A percentile compares a stretch with the other conserved stretches of the same genome.
Evolutionary conservation across 2,888 invertebrate species (phyloP).

Genomic region (Drosophila meridiana): DNA sequence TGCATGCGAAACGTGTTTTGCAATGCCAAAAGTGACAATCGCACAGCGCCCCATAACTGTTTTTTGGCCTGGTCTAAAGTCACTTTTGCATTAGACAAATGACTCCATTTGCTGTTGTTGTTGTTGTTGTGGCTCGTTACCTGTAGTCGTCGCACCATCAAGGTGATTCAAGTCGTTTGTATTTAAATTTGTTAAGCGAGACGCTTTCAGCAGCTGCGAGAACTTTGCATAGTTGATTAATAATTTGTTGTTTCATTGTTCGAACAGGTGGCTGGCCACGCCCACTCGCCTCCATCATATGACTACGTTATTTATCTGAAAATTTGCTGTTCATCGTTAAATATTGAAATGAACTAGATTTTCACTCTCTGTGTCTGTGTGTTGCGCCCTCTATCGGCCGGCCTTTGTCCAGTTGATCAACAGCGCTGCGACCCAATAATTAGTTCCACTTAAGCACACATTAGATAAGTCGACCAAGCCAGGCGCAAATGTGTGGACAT

Average conservation of each 20-base stretch:
- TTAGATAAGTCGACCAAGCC: conserved; percentile 54
- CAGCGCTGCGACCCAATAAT: conserved; percentile 60
- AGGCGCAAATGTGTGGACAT: conserved; percentile 35
- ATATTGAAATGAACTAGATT: conserved; percentile 70
- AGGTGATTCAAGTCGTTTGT: conserved; percentile 49
- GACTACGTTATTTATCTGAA: conserved; percentile 12
- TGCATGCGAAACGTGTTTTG: conserved; percentile 70
- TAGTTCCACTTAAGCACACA: conserved; percentile 68
- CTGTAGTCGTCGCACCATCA: conserved; percentile 26
- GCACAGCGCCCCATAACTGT: conserved; percentile 16
- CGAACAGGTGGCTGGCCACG: conserved; percentile 40
- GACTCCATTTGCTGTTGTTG: conserved; percentile 40
- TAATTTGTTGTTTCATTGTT: conserved; percentile 60
- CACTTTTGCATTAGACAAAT: conserved; percentile 39
- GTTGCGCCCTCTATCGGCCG: conserved; percentile 29
- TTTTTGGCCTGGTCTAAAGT: conserved; percentile 4
- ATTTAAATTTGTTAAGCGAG: conserved; percentile 36
- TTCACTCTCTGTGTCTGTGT: conserved; percentile 5
- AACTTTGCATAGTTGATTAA: conserved; percentile 75
- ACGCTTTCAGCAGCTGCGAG: conserved; percentile 38
- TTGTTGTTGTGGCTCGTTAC: conserved; percentile 7
- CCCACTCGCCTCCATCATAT: conserved; percentile 21
- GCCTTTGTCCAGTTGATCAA: conserved; percentile 25
- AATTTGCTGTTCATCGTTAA: conserved; percentile 53
- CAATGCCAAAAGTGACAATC: conserved; percentile 48